phyloP scores from a whole-genome alignment of 2,888 invertebrate species.

The Entomobrya proxima region DNA sequence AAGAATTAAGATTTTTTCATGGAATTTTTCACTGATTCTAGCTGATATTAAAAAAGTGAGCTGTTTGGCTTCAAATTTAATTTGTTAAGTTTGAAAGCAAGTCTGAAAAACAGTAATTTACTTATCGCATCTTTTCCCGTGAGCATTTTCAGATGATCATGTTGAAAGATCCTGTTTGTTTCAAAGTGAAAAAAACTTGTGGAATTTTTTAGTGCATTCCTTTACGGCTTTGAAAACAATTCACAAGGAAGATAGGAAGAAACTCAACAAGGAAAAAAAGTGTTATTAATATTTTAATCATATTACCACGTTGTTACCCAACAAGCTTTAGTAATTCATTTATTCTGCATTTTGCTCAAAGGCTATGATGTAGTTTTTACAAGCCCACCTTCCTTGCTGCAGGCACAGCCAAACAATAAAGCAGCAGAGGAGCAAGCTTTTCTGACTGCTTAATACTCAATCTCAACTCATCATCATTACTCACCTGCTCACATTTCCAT shows the following conservation, averaged over 20 bases:
- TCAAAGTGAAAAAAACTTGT: constrained; percentile 14
- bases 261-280: too few species aligned
- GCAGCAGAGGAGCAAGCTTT: background rate
- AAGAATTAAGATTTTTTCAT: background rate
- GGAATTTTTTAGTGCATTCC: too few species aligned
- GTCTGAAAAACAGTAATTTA: too few species aligned
- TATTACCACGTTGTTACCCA: background rate
- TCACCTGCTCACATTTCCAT: constrained; percentile 64
- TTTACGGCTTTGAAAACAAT: too few species aligned
- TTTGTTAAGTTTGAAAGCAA: too few species aligned
- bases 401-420: constrained; percentile 11
- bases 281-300: constrained; percentile 31
- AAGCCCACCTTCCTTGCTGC: constrained; percentile 38
- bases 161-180: too few species aligned
- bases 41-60: background rate
- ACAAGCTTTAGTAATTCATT: constrained; percentile 11
- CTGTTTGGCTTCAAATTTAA: too few species aligned
- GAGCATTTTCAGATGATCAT: too few species aligned
- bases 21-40: background rate
- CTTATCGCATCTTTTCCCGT: too few species aligned
- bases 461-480: constrained; percentile 44
- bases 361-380: background rate
- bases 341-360: background rate
- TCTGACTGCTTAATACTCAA: too few species aligned
- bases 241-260: background rate